Base-by-base conservation (phyloP, 2,797 vertebrate genomes). In the Pantherophis vulpinus region DNA sequence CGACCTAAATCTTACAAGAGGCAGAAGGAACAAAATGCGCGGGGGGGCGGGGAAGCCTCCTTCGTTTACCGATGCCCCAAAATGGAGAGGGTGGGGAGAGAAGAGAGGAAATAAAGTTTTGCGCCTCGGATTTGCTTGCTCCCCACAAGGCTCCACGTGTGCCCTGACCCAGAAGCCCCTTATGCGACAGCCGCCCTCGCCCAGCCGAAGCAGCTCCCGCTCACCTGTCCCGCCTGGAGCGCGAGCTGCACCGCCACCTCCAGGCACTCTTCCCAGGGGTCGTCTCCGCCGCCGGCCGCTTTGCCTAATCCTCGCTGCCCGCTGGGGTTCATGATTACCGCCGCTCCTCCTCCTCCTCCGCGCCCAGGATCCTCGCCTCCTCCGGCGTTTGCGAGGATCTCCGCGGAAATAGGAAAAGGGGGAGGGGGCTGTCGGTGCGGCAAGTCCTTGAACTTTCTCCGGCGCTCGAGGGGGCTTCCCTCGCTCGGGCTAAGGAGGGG, bases 161-260 rank as follows among this genome's bases (percentile, higher is more conserved):
- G 20, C 37, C 37, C 20, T 47, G 74, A 42, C 3, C 20, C 18
- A 37, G 37, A 23, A 74, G 32, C 20, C 20, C 37, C 37, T 42
- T 11, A 23, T 25, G 37, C 9, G 20, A 83, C 66, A 32, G 66
- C 66, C n/a, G 0, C n/a, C 66, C n/a, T 3, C 37, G 0, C 5
- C 5, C 8, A 16, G 32, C 25, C 63, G 5, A 56, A 13, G 79
- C 27, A 12, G 59, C 37, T 16, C 13, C 54, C 55, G 88, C 98
- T 97, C 96, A 98, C 98, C 98, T 98, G 98, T 87, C 98, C 98
- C 9, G 98, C 98, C 89, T 96, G 96, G 59, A 96, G 97, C 29
- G 98, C 98, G 95, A 98, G 96, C 97, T 98, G 97, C 94, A 98
- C 98, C 0, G 98, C 98, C 92, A 96, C 96, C 91, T 98, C 97